These are phyloP conservation scores for Alentia gelatinosa DNA, from an alignment of 2,888 invertebrate genomes.

Conservation along the genomic window DNA sequence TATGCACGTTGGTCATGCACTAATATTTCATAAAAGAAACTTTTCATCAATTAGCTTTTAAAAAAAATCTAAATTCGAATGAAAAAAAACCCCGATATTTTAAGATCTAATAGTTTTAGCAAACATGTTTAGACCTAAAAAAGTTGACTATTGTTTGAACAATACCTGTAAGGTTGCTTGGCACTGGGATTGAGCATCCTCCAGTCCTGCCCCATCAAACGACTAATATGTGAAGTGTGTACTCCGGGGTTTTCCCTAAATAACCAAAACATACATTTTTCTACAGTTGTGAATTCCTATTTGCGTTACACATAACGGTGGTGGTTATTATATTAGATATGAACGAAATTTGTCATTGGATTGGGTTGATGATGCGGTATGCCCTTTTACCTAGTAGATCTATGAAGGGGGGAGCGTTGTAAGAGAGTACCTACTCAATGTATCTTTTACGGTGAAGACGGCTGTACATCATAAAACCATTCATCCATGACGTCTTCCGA, in stretches of 20 bases:
- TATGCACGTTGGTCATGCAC: too few relatives aligned
- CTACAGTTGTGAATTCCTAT: background rate
- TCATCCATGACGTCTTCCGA: slow-evolving; percentile 78
- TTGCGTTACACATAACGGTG: background rate
- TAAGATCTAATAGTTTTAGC: too few relatives aligned
- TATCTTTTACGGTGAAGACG: slow-evolving; percentile 73
- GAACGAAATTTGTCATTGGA: too few relatives aligned
- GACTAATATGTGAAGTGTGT: slow-evolving; percentile 75
- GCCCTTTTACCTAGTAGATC: too few relatives aligned
- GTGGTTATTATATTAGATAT: too few relatives aligned
- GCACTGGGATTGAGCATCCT: slow-evolving; percentile 71
- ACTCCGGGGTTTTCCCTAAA: slow-evolving; percentile 74
- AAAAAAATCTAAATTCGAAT: too few relatives aligned
- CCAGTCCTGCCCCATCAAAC: slow-evolving; percentile 76
- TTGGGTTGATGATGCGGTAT: too few relatives aligned
- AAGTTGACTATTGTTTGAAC: background rate
- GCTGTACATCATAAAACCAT: slow-evolving; percentile 80
- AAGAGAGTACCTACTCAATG: slow-evolving; percentile 73
- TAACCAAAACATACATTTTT: background rate
- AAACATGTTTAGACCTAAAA: too few relatives aligned
- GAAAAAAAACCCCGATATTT: too few relatives aligned
- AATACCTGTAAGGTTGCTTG: slow-evolving; percentile 74
- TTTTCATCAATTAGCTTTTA: too few relatives aligned
- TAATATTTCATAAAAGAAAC: too few relatives aligned
- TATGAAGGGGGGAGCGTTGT: too few relatives aligned